These are phyloP conservation scores for Reticulitermes lucifugus DNA, from an alignment of 2,888 invertebrate species.

Conservation along the genomic window DNA sequence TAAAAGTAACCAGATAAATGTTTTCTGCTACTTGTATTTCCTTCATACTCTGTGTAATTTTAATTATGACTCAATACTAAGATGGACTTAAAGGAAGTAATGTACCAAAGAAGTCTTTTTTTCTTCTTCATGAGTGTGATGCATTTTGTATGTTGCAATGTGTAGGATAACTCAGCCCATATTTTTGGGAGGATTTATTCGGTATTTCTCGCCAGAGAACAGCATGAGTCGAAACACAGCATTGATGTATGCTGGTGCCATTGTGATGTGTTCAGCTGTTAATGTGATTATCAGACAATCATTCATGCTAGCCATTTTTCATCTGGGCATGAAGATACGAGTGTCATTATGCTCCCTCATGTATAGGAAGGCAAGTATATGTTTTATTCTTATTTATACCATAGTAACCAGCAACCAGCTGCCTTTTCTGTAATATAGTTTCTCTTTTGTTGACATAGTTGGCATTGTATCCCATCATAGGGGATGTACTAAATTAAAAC, in stretches of 20 bases:
- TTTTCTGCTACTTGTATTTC: no score
- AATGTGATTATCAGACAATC: slow-evolving; percentile 29
- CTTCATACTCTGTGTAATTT: no score
- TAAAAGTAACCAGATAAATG: no score
- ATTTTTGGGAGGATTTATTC: slow-evolving; percentile 52
- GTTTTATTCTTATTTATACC: slow-evolving; percentile 60
- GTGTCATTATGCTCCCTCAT: slow-evolving; percentile 41
- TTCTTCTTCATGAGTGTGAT: background rate
- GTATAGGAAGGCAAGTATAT: slow-evolving; percentile 52
- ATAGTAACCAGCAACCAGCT: no score
- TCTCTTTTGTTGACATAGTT: no score
- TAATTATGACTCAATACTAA: no score
- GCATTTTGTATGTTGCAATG: background rate
- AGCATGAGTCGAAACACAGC: slow-evolving; percentile 27
- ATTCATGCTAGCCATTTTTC: slow-evolving; percentile 35
- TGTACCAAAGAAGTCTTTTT: no score
- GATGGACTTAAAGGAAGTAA: no score
- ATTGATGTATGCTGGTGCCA: slow-evolving; percentile 25
- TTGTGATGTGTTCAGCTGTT: slow-evolving; percentile 24
- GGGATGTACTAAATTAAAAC: no score
- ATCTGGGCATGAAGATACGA: slow-evolving; percentile 41
- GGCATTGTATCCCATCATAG: no score
- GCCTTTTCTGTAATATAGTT: no score
- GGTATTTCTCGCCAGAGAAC: slow-evolving; percentile 58
- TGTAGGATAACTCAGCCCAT: slow-evolving; percentile 52